Evolutionary conservation across 2,888 invertebrate genomes (phyloP), one percentile per base, ranked within the genome.

Genomic region (Leucoma salicis): DNA sequence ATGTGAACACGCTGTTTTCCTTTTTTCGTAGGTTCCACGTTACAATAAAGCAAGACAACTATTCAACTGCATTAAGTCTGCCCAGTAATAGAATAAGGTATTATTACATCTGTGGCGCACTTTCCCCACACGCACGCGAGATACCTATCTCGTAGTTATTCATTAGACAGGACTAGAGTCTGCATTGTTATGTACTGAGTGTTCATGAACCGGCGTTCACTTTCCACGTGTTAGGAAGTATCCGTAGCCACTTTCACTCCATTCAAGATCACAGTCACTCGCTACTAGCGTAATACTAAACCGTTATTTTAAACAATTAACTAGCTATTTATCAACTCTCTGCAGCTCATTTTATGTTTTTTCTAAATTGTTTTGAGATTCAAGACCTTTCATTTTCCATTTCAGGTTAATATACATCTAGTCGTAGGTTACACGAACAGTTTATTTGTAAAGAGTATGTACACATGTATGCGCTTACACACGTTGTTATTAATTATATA

Each of bases 191-290:
- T 59, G 62, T 57, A 21, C 63, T 69, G 56, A 57, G 57, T 64
- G 63, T 66, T 71, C 66, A 63, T 68, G 69, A 69, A 70, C 36
- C 39, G 36, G 36, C 78, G 73, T 72, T 81, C 81, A 81, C 87
- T 88, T 87, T 88, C 87, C 78, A 67, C 73, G 74, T 68, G 74
- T 64, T 78, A 88, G 88, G 88, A 87, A 88, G 84, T 81, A 72
- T 71, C 69, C 60, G 62, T 63, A 68, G 70, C 66, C 74, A 87
- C 88, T 89, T 89, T 88, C 88, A 82, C 88, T 86, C 79, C 77
- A 85, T 87, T 83, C 85, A 86, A 85, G 84, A 85, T 83, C 82
- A 73, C 49, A 56, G 48, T 57, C 57, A 65, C 63, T 59, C 67
- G 82, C 82, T 82, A 78, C 73, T 70, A 66, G 63, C 62, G 58